phyloP scores from a whole-genome alignment of 2,888 invertebrate genomes.

The Agonopterix subpropinquella region DNA sequence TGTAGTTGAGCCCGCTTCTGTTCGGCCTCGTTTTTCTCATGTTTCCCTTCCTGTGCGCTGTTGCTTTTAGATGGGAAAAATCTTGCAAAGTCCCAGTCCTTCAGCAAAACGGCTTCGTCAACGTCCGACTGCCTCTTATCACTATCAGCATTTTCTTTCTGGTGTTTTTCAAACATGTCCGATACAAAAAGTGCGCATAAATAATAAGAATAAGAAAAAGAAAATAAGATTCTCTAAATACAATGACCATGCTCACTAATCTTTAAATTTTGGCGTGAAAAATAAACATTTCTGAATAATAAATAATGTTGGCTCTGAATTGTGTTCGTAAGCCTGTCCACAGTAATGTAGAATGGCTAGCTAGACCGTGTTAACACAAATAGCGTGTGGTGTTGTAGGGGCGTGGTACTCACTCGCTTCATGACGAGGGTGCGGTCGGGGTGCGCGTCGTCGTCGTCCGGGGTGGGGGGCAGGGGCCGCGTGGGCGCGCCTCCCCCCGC shows the following conservation, averaged over 20 bases:
- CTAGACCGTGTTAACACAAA: constrained; percentile 19
- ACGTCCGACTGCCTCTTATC: constrained; percentile 74
- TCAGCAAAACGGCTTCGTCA: constrained; percentile 86
- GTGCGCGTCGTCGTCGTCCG: constrained; percentile 89
- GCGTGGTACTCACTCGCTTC: constrained; percentile 85
- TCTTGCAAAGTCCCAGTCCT: constrained; percentile 91
- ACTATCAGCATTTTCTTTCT: constrained; percentile 57
- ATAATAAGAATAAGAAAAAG: constrained; percentile 38
- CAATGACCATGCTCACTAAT: constrained; percentile 53
- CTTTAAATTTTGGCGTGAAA: constrained; percentile 67
- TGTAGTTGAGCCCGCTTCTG: constrained; percentile 55
- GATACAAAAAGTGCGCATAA: constrained; percentile 65
- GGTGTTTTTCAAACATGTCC: constrained; percentile 56
- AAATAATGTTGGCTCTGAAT: background rate
- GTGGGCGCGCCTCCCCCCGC: constrained; percentile 84
- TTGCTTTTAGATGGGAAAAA: constrained; percentile 81
- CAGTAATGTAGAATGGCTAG: background rate
- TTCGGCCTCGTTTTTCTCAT: constrained; percentile 55
- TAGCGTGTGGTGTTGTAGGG: background rate
- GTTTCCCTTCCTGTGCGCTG: constrained; percentile 47
- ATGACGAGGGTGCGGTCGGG: constrained; percentile 94
- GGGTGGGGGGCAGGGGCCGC: constrained; percentile 95
- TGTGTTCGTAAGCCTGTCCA: background rate
- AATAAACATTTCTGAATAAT: constrained; percentile 10
- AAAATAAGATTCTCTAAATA: constrained; percentile 21